phyloP scores from a whole-genome alignment of 2,113 vertebrate species.

The Alethe diademata region DNA sequence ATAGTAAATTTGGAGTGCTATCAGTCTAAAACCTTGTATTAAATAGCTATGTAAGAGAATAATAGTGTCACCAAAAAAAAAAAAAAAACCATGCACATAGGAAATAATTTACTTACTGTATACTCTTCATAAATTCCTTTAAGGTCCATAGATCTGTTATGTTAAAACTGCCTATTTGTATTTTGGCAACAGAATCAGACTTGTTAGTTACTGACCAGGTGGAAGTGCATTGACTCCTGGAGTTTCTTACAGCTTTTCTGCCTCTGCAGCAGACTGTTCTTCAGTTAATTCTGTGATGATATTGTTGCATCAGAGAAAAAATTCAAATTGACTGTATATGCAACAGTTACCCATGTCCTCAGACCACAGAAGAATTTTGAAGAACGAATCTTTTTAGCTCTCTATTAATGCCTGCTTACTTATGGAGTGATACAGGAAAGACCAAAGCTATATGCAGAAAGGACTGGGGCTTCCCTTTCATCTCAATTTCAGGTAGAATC shows the following conservation, averaged over 20 bases:
- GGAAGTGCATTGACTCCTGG: neutral
- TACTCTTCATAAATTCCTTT: neutral
- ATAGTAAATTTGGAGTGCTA: neutral
- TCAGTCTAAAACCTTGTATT: neutral
- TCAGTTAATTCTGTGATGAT: neutral
- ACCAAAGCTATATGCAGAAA: neutral
- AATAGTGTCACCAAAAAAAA: neutral
- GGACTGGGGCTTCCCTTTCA: neutral
- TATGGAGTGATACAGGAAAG: fast-evolving
- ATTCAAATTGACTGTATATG: neutral
- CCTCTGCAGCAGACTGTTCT: neutral
- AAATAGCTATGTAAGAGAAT: neutral
- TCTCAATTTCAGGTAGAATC: neutral
- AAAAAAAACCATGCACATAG: neutral
- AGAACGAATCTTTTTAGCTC: neutral
- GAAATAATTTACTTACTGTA: neutral
- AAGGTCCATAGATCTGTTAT: neutral
- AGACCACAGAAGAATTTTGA: neutral
- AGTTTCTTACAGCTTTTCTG: neutral
- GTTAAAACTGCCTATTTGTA: neutral
- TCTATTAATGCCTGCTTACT: neutral
- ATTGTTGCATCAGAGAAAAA: neutral
- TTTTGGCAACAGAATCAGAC: neutral
- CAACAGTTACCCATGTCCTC: neutral
- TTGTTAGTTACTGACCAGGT: neutral